Evolutionary conservation across 1,140 invertebrate genomes (phyloP), one percentile per base, ranked within the genome.

Genomic region (Microplitis mediator): DNA sequence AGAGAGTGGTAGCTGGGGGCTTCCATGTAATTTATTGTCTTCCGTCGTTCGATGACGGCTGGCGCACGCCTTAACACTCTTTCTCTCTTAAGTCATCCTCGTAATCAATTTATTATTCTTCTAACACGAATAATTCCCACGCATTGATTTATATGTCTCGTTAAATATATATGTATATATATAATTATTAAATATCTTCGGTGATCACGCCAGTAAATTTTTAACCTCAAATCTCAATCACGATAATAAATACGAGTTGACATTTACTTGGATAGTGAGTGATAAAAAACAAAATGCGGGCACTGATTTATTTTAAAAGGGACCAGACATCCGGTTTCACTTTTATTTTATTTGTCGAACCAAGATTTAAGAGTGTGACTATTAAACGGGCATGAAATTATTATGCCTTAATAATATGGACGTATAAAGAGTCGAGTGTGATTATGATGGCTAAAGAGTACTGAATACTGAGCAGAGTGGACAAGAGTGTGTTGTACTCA

Each of bases 321-420:
- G 72, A 69, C 75, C 81, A 81, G 82, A 87, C 85, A 87, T 87
- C 85, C 85, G 85, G 85, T 85, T 82, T 45, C 11, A 45, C 6
- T 11, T 45, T 45, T 9, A 45, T 45, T 45, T 45, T 9, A 45
- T 45, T 6, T 78, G 83, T 80, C 81, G 78, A 84, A 84, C 81
- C 81, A 79, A 75, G 76, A 77, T 80, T 79, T 82, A 77, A 80
- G 76, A 72, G 78, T 68, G 69, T 74, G 54, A 74, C 73, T 60
- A 58, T 71, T 58, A 69, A 45, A 64, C 54, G 65, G 34, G 32
- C 45, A 23, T 35, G 6, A 36, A 45, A 14, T 14, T 39, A 13
- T 13, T 16, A 45, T 9, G 39, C 39, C 39, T 45, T 9, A 45
- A 45, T 45, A 45, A 39, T 9, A 45, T 45, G 11, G 0, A 23